These are phyloP conservation scores for Antrozous pallidus DNA, from an alignment of 2,797 vertebrate genomes.

Conservation along the genomic window DNA sequence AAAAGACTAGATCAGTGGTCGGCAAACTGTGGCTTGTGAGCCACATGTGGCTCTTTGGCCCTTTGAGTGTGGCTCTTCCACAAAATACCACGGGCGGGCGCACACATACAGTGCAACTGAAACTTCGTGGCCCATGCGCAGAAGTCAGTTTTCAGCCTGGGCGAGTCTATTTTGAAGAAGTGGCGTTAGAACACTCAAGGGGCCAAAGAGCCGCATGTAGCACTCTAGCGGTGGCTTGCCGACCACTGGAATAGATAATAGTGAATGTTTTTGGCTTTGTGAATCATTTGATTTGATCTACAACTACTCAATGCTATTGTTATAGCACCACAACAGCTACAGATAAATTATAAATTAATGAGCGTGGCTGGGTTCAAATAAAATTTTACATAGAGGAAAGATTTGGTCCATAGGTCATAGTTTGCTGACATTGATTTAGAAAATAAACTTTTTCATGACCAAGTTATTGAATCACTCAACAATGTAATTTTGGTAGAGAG, in stretches of 20 bases:
- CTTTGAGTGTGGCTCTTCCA: no score
- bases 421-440: slow-evolving; percentile 27
- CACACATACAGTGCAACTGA: no score
- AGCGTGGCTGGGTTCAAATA: not conserved
- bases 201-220: no score
- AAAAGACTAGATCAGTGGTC: slow-evolving; percentile 23
- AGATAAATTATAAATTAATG: not conserved
- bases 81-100: no score
- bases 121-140: no score
- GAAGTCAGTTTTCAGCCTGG: no score
- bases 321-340: not conserved
- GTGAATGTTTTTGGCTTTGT: slow-evolving; percentile 12
- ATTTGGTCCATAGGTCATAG: not conserved
- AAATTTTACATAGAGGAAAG: not conserved
- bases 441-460: slow-evolving; percentile 30
- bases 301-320: not conserved
- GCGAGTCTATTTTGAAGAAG: no score
- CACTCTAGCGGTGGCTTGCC: no score
- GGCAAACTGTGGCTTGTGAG: no score
- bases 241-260: no score
- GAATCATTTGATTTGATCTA: not conserved
- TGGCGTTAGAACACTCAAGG: no score
- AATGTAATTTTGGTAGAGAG: not conserved
- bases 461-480: slow-evolving; percentile 34
- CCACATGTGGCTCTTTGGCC: no score